Base-by-base conservation (phyloP, 2,888 invertebrate genomes). In the Aricia artaxerxes region DNA sequence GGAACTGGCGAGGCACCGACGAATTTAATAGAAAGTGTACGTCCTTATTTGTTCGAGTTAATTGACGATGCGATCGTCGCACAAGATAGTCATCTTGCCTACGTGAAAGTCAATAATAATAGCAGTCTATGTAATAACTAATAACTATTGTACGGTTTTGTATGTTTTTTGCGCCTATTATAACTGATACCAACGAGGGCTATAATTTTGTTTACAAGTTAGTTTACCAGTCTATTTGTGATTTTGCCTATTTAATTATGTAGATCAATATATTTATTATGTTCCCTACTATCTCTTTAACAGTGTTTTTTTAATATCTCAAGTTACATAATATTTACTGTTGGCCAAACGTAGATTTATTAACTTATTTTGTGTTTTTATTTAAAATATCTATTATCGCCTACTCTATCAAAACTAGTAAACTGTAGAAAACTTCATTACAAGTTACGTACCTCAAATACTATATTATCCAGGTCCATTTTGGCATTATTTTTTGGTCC, bases 11-110 rank as follows among this genome's bases (percentile, higher is more conserved):
- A 81, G 78, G 78, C 73, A 75, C 75, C 80, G 81, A 80, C 82
- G 82, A 85, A 84, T 83, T 82, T 80, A 83, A 84, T 86, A 86
- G 86, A 86, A 87, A 87, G 87, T 83, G 81, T 80, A 80, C 79
- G 80, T 85, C 84, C 86, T 84, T 84, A 81, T 83, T 83, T 81
- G 79, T 80, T 78, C n/a, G 80, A 80, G 80, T 79, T 80, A 81
- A 82, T 80, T 81, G 81, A 79, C 77, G 79, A 80, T 80, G 53
- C 78, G 79, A 78, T 79, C 80, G 82, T 80, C 79, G 80, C 61
- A 79, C 79, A 72, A 80, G 83, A 82, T 81, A 81, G 81, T 82
- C 83, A 85, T 84, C 84, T 81, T 77, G 81, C 77, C 80, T 80
- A 61, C 77, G 85, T 83, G 86, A 76, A 76, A 76, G 76, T 57